These are phyloP conservation scores for Noturus placidus DNA, from an alignment of 2,113 vertebrate genomes.

Conservation along the genomic window DNA sequence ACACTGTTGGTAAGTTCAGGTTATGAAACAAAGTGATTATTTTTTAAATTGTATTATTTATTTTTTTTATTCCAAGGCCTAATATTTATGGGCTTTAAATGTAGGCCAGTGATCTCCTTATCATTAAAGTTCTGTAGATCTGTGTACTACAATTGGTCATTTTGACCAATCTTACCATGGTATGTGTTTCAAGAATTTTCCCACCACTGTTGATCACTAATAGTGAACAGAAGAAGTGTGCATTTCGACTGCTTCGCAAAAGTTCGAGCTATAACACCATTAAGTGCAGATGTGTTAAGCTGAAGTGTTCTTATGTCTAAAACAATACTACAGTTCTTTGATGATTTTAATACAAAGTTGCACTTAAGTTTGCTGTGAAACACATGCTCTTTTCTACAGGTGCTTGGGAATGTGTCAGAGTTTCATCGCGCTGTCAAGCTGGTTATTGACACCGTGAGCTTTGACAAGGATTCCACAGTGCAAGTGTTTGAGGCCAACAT, in stretches of 20 bases:
- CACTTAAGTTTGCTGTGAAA: background rate
- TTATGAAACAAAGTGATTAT: background rate
- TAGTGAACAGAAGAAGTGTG: background rate
- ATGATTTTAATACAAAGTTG: background rate
- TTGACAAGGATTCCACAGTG: conserved; percentile 97
- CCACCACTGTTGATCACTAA: background rate
- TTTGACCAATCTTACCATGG: background rate
- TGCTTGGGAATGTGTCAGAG: conserved; percentile 94
- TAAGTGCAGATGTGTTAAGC: background rate
- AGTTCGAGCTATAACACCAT: background rate
- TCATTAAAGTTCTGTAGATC: background rate
- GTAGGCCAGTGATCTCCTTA: background rate
- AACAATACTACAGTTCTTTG: background rate
- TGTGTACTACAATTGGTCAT: background rate
- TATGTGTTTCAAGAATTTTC: background rate
- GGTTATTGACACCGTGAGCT: conserved; percentile 95
- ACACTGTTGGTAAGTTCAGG: conserved; percentile 86
- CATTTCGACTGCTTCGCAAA: background rate
- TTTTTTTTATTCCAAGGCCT: background rate
- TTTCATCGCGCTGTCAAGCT: conserved; percentile 94
- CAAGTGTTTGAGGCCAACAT: conserved; percentile 98
- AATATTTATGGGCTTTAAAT: background rate
- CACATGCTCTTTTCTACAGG: conserved; percentile 66
- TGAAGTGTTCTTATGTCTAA: background rate
- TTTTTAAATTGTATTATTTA: too few species aligned